phyloP scores from a whole-genome alignment of 2,888 invertebrate species.

The Melanostoma mellinum region DNA sequence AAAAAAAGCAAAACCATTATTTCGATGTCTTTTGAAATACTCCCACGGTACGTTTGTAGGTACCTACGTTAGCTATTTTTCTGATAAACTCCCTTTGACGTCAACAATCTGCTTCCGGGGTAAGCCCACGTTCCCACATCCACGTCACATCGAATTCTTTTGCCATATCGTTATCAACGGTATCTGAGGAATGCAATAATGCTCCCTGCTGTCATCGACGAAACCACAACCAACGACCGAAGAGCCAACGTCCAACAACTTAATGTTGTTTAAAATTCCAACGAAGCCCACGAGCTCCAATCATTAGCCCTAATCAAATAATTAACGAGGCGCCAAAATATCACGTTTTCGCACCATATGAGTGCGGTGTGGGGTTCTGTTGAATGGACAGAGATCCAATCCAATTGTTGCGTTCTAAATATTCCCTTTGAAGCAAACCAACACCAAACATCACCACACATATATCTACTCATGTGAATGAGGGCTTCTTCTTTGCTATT shows the following conservation, averaged over 20 bases:
- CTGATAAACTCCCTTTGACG: conserved; percentile 56
- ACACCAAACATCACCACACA: conserved; percentile 25
- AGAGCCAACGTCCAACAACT: conserved; percentile 1
- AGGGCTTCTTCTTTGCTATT: conserved; percentile 11
- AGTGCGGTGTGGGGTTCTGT: conserved; percentile 15
- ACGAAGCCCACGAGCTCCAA: conserved; percentile 35
- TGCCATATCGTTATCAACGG: conserved; percentile 28
- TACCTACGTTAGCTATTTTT: not conserved
- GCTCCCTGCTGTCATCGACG: not conserved
- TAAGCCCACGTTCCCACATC: conserved; percentile 32
- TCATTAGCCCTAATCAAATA: conserved; percentile 65
- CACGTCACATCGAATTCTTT: conserved; percentile 17
- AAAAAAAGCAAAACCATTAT: not conserved
- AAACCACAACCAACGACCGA: conserved; percentile 1
- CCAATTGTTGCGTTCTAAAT: conserved; percentile 4
- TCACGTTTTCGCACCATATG: conserved; percentile 64
- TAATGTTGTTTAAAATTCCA: conserved; percentile 53
- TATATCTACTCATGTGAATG: conserved; percentile 13
- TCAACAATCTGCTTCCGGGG: conserved; percentile 53
- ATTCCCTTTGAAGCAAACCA: conserved; percentile 20
- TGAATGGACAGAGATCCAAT: not conserved
- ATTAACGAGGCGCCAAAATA: conserved; percentile 72
- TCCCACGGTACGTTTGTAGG: not conserved
- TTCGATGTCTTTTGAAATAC: not conserved
- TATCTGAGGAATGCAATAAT: conserved; percentile 35